Base-by-base conservation (phyloP, 2,888 invertebrate species). In the Boloria euphrosyne region DNA sequence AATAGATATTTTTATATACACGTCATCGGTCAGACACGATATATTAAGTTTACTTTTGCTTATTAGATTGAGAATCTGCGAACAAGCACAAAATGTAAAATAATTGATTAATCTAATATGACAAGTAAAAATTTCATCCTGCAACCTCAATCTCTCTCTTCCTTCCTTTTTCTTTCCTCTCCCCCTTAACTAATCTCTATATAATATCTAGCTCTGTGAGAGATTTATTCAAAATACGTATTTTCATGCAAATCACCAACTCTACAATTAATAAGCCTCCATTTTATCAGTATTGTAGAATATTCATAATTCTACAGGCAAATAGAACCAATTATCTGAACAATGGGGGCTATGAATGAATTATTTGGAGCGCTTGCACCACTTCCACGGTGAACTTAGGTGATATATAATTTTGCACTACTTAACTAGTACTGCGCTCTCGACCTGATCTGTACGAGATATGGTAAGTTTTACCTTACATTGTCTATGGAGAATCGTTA, bases 261-360 rank as follows among this genome's bases (percentile, higher is more conserved):
- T 38, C 31, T 38, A 18, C 63, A 44, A 63, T 44, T 52, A 66
- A 61, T 66, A 58, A 51, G 49, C 43, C 51, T 50, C 60, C 47
- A 66, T 62, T 65, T 68, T 58, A 65, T 59, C 52, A 57, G 18
- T 49, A 17, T 49, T 49, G 61, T 47, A 62, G 70, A 70, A 62
- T 65, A 68, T 70, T 68, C 70, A 70, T 70, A 70, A 70, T 65
- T 70, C 51, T 47, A 27, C 43, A 49, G 47, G 67, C 65, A 70
- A 70, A 67, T 67, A 70, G 62, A 67, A 62, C 62, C 70, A 70
- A 70, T 70, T 70, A 70, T 44, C 55, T 4, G 67, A 68, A 70
- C 70, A 70, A 70, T 70, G 65, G 65, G 14, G 5, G 27, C 59
- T 57, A 68, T 63, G 65, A 70, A 70, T 70, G 68, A 68, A 68